Conservation (phyloP, 2,888 invertebrate species). For the Hyppa rectilinea region DNA sequence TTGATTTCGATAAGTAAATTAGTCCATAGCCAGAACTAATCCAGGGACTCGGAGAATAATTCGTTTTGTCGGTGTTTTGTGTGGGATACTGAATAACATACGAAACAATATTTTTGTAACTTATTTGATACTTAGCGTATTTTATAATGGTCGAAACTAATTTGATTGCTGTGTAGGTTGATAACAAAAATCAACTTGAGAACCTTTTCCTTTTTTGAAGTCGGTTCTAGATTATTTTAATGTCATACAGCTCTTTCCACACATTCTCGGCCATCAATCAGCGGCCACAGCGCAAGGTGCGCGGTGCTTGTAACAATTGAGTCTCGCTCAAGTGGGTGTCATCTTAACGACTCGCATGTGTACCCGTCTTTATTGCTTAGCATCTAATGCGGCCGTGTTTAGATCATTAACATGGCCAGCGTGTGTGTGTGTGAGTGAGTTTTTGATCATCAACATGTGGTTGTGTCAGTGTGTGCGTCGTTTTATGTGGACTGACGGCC, state of each 20-base stretch:
- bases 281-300: constrained; percentile 61
- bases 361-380: constrained; percentile 66
- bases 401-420: constrained; percentile 58
- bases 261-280: neutral
- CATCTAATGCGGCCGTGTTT: constrained; percentile 65
- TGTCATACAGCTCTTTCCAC: neutral
- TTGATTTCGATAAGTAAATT: constrained; percentile 24
- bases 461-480: constrained; percentile 46
- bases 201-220: neutral
- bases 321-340: constrained; percentile 64
- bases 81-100: too few relatives aligned
- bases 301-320: constrained; percentile 62
- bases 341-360: constrained; percentile 60
- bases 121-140: neutral
- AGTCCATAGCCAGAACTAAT: neutral
- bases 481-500: constrained; percentile 38
- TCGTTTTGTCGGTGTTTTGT: too few relatives aligned
- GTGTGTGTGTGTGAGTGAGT: constrained; percentile 45
- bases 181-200: neutral
- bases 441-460: constrained; percentile 45
- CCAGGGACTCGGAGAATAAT: neutral
- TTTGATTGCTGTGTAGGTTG: neutral
- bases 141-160: neutral
- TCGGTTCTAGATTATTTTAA: neutral
- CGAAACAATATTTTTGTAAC: too few relatives aligned